phyloP scores from a whole-genome alignment of 2,113 vertebrate species.

The Datnioides undecimradiatus region DNA sequence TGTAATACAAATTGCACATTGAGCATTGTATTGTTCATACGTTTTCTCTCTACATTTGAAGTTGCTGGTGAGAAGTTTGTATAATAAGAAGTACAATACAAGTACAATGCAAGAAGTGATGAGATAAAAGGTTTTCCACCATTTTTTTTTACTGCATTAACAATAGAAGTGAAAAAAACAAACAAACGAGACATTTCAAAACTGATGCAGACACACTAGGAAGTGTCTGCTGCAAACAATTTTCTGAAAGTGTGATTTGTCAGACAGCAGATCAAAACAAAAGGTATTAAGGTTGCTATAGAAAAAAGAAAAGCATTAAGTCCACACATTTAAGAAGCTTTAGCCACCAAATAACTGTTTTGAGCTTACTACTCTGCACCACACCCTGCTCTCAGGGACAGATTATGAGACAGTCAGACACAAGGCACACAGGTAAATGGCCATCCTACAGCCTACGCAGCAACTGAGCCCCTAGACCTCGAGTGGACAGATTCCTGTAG shows the following conservation, averaged over 20 bases:
- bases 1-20: not conserved
- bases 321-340: not conserved
- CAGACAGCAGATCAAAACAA: too few relatives aligned
- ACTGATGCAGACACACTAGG: not conserved
- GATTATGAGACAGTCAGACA: not conserved
- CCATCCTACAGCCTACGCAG: not conserved
- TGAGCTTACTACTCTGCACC: too few relatives aligned
- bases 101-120: too few relatives aligned
- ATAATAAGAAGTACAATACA: not conserved
- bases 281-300: too few relatives aligned
- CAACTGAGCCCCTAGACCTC: not conserved
- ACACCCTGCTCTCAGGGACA: not conserved
- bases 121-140: not conserved
- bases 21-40: too few relatives aligned
- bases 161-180: not conserved
- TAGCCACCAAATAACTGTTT: too few relatives aligned
- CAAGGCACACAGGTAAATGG: not conserved
- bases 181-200: not conserved
- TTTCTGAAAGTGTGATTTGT: too few relatives aligned
- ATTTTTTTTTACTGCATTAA: not conserved
- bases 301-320: too few relatives aligned
- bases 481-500: not conserved
- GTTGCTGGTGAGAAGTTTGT: not conserved
- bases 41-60: too few relatives aligned
- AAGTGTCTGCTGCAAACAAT: too few relatives aligned